phyloP scores from a whole-genome alignment of 2,113 vertebrate genomes.

The Cyprinodon tularosa region DNA sequence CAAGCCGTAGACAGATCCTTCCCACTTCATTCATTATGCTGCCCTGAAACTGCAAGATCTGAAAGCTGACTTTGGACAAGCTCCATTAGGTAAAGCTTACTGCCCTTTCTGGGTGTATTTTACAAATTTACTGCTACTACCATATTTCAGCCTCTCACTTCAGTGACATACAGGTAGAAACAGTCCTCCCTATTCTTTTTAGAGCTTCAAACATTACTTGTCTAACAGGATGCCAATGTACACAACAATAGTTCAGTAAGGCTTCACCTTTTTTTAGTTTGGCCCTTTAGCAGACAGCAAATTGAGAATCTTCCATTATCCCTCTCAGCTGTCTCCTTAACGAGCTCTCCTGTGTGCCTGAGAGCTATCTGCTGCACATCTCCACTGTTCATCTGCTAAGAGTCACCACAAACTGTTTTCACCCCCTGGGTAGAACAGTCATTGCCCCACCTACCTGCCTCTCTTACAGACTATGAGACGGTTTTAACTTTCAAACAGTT shows the following conservation, averaged over 20 bases:
- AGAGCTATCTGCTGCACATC: slow-evolving; percentile 52
- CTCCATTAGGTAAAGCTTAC: not conserved
- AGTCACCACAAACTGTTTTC: slow-evolving; percentile 42
- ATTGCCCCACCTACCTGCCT: slow-evolving; percentile 20
- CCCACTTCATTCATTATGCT: not conserved
- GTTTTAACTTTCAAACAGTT: slow-evolving; percentile 36
- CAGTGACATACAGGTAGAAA: not conserved
- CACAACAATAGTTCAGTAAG: slow-evolving; percentile 5
- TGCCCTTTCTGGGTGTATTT: slow-evolving; percentile 8
- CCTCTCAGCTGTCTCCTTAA: slow-evolving; percentile 63
- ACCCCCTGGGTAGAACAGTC: slow-evolving; percentile 12
- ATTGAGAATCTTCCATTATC: slow-evolving; percentile 60
- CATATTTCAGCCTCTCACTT: slow-evolving; percentile 8
- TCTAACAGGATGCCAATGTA: slow-evolving; percentile 5
- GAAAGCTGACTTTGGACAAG: slow-evolving; percentile 16
- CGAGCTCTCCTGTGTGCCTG: slow-evolving; percentile 72
- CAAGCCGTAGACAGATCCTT: slow-evolving; percentile 5
- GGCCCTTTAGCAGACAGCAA: slow-evolving; percentile 44
- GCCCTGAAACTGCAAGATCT: slow-evolving; percentile 1
- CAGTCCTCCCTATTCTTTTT: slow-evolving; percentile 10
- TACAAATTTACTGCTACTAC: slow-evolving; percentile 12
- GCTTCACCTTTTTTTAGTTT: slow-evolving; percentile 4
- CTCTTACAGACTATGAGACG: slow-evolving; percentile 11
- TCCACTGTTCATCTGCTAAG: slow-evolving; percentile 49
- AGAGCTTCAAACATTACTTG: slow-evolving; percentile 28